Base-by-base conservation (phyloP, 2,888 invertebrate genomes). In the Encarsia formosa region DNA sequence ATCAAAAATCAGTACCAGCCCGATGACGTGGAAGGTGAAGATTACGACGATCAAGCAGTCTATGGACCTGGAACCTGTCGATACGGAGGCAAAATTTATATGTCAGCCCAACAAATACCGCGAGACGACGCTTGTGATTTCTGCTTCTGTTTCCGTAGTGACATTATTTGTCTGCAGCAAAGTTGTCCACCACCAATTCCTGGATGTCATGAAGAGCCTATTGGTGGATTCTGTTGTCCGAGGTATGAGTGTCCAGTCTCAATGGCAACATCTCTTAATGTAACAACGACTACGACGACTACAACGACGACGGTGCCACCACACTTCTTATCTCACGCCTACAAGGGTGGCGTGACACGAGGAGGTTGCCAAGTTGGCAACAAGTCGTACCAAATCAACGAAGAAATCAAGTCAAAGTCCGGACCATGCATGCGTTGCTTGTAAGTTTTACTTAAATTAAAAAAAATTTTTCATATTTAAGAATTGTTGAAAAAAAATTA, bases 101-200 rank as follows among this genome's bases (percentile, higher is more conserved):
- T 93, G 35, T 93, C 93, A 2, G 94, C 94, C 2, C 93, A 94
- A 76, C 94, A 95, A 77, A 93, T 95, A 66, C 93, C 93, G 34
- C 81, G 94, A 63, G 91, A 92, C 64, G 92, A 95, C 77, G 92
- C 94, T 20, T 95, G 94, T 73, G 93, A 94, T 71, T 95, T 94
- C 79, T 95, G 94, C 76, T 94, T 95, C 85, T 95, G 94, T 79
- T 95, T 94, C 80, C 83, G 94, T 74, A 91, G 93, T 72, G 93
- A 94, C 70, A 94, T 95, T 65, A 94, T 95, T 67, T 95, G 94
- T 65, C 78, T 94, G 60, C 93, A 94, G 76, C 94, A 95, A 75
- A 92, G 92, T 66, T 95, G 94, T 76, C 94, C 94, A 46, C 94
- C 94, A 43, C 94, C 94, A 34, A 93, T 94, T 65, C 86, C 87